Conservation (phyloP, 2,888 invertebrate genomes). For the Ormyrus labotus region DNA sequence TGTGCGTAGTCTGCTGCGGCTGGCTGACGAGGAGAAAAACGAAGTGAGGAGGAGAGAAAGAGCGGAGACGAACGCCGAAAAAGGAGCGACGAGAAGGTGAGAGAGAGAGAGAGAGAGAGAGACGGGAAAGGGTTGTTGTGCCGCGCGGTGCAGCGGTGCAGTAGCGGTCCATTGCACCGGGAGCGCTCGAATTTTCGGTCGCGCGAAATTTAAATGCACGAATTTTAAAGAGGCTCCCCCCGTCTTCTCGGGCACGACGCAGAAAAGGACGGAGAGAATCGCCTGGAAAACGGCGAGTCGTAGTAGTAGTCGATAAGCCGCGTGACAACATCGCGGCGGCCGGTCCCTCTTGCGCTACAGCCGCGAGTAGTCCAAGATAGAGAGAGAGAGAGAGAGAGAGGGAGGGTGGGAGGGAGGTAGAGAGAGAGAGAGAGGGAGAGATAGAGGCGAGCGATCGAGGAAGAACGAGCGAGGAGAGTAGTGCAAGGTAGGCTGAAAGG, state of each 20-base stretch:
- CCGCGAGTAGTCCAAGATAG: no score
- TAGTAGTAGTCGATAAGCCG: constrained; percentile 29
- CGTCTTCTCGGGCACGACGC: no score
- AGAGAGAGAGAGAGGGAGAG: constrained; percentile 11
- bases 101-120: constrained; percentile 36
- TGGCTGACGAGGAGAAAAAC: not conserved
- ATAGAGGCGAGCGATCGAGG: constrained; percentile 38
- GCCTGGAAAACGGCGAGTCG: constrained; percentile 2
- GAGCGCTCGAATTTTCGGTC: constrained; percentile 5
- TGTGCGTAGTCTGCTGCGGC: not conserved
- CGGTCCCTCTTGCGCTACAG: not conserved
- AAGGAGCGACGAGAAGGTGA: constrained; percentile 2
- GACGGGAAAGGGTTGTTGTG: constrained; percentile 7
- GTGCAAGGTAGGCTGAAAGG: constrained; percentile 36
- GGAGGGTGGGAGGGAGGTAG: not conserved
- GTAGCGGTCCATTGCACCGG: constrained; percentile 8
- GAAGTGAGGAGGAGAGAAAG: constrained; percentile 1
- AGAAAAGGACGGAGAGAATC: not conserved
- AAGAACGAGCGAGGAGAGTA: constrained; percentile 12
- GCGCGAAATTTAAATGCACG: constrained; percentile 37
- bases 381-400: constrained; percentile 27
- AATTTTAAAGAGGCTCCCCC: not conserved
- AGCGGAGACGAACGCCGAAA: not conserved
- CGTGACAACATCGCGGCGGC: constrained; percentile 26
- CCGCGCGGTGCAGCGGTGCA: not conserved